Evolutionary conservation across 2,888 invertebrate species (phyloP).

Genomic region (Protodeltote pygarga): DNA sequence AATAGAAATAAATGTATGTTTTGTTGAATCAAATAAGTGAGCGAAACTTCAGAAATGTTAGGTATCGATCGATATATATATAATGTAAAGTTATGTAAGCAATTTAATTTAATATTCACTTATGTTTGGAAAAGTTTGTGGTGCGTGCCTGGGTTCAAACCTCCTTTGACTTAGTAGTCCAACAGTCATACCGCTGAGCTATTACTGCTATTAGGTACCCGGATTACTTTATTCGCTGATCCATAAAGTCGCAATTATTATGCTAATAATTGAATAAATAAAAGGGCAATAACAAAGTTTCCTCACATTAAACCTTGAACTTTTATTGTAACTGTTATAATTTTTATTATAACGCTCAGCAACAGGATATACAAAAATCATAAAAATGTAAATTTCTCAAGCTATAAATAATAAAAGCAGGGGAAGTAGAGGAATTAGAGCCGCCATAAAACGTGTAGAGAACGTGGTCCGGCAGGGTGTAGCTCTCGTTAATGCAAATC

Average conservation of each 20-base stretch:
- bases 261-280: conserved; percentile 38
- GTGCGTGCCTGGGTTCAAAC: no score
- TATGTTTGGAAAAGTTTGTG: no score
- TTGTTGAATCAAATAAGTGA: no score
- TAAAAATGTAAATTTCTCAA: conserved; percentile 39
- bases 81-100: no score
- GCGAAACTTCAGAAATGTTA: no score
- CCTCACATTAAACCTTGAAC: conserved; percentile 42
- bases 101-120: no score
- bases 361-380: conserved; percentile 39
- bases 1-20: no score
- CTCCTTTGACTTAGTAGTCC: no score
- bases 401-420: conserved; percentile 36
- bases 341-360: conserved; percentile 28
- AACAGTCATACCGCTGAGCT: no score
- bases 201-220: no score
- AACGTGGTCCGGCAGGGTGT: conserved; percentile 11
- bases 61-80: no score
- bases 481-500: conserved; percentile 33
- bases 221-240: conserved; percentile 18
- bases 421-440: conserved; percentile 36
- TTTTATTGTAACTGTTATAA: conserved; percentile 25
- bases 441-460: conserved; percentile 29
- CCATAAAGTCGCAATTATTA: conserved; percentile 24
- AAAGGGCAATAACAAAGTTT: conserved; percentile 16